Evolutionary conservation across 2,888 invertebrate species (phyloP).

Genomic region (Leptinotarsa tumamoca): DNA sequence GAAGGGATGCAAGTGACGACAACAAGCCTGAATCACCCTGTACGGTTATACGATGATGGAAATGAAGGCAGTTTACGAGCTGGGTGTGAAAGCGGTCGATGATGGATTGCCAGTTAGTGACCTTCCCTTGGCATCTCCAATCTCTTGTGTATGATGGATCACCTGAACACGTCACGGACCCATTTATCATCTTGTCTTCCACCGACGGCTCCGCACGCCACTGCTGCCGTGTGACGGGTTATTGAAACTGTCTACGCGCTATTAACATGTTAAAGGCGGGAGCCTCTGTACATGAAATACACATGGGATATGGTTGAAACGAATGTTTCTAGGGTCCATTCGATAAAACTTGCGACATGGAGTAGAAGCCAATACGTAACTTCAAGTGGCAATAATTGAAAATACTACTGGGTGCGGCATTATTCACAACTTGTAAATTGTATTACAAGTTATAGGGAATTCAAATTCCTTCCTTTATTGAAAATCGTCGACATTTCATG

Average conservation of each 20-base stretch:
- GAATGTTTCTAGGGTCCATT: not conserved
- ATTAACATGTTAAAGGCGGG: conserved; percentile 6
- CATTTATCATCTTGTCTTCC: conserved; percentile 64
- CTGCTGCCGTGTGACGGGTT: conserved; percentile 35
- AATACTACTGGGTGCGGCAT: too few species aligned
- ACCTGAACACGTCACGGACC: conserved; percentile 64
- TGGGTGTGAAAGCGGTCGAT: conserved; percentile 55
- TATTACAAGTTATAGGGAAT: too few species aligned
- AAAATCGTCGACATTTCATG: too few species aligned
- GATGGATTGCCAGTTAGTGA: conserved; percentile 63
- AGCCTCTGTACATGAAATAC: not conserved
- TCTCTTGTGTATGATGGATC: conserved; percentile 67
- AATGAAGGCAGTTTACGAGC: conserved; percentile 50
- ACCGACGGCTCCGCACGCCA: conserved; percentile 53
- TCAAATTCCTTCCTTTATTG: too few species aligned
- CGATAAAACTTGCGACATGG: not conserved
- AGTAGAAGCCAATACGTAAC: not conserved
- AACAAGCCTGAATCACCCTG: conserved; percentile 22
- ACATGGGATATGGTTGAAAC: not conserved
- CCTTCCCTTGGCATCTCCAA: conserved; percentile 65
- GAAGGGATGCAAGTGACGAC: not conserved
- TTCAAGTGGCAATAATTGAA: not conserved
- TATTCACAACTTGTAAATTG: too few species aligned
- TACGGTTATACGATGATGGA: conserved; percentile 43
- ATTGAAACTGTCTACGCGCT: conserved; percentile 29